phyloP scores from a whole-genome alignment of 2,797 vertebrate species.

The Rallus crepitans region DNA sequence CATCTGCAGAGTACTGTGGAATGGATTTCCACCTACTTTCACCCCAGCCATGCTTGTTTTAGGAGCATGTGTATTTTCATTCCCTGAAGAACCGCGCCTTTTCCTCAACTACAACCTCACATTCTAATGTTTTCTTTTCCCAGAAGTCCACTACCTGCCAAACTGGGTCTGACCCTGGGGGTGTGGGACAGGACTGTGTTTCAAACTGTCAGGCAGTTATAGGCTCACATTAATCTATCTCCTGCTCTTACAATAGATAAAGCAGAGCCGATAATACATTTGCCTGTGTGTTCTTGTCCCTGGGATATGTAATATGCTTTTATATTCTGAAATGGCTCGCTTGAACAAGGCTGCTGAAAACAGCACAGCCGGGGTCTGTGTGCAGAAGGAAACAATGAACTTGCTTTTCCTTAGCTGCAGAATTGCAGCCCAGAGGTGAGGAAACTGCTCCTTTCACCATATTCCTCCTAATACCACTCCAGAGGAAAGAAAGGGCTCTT shows the following conservation, averaged over 20 bases:
- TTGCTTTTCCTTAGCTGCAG: conserved; percentile 24
- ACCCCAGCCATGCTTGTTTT: not conserved
- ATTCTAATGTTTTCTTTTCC: not conserved
- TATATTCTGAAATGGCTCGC: not conserved
- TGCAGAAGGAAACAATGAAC: conserved; percentile 31
- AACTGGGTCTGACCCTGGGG: not conserved
- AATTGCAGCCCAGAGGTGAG: conserved; percentile 55
- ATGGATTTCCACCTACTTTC: not conserved
- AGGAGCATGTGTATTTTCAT: not conserved
- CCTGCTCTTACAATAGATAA: not conserved
- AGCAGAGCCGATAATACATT: not conserved
- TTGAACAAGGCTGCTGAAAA: conserved; percentile 24
- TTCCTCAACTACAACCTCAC: not conserved
- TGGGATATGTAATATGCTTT: conserved; percentile 25
- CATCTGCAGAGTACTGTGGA: rapidly evolving
- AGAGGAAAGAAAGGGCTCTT: conserved; percentile 41
- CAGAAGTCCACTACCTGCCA: not conserved
- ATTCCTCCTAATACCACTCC: not conserved
- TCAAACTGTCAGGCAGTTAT: not conserved
- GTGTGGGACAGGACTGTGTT: not conserved
- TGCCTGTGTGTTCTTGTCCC: not conserved
- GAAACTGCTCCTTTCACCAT: conserved; percentile 43
- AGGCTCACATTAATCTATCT: not conserved
- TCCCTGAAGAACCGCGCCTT: not conserved
- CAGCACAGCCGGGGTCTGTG: conserved; percentile 54